phyloP scores from a whole-genome alignment of 1,140 invertebrate genomes.

The Rhagoletis pomonella region DNA sequence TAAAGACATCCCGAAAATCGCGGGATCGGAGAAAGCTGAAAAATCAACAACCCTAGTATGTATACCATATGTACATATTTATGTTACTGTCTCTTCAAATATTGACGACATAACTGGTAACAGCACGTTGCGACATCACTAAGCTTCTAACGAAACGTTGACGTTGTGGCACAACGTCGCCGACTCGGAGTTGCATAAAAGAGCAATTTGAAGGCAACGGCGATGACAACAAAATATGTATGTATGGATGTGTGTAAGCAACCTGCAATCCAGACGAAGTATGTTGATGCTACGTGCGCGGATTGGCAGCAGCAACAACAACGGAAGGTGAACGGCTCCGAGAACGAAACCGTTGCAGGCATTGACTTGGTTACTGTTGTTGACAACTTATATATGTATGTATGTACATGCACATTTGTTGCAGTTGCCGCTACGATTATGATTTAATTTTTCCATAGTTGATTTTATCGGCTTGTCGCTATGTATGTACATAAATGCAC shows the following conservation, averaged over 20 bases:
- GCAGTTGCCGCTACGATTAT: slow-evolving; percentile 30
- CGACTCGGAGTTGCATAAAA: slow-evolving; percentile 15
- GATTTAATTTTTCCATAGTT: slow-evolving; percentile 48
- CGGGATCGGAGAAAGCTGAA: too few species aligned
- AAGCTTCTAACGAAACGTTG: not conserved
- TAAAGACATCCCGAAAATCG: too few species aligned
- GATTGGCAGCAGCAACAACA: slow-evolving; percentile 8
- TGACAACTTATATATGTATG: not conserved
- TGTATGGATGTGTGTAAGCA: not conserved
- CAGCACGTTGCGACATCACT: not conserved
- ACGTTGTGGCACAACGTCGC: not conserved
- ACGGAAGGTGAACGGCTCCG: not conserved
- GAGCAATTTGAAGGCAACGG: slow-evolving; percentile 45
- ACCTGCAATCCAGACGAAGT: not conserved
- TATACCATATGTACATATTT: not conserved
- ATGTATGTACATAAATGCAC: not conserved
- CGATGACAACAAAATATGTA: slow-evolving; percentile 36
- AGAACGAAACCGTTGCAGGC: slow-evolving; percentile 31
- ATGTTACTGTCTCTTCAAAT: not conserved
- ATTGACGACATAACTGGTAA: slow-evolving; percentile 5
- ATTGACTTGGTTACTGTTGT: not conserved
- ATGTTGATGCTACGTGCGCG: slow-evolving; percentile 30
- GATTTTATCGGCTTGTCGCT: slow-evolving; percentile 3
- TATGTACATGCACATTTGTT: not conserved
- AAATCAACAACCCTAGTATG: not conserved